Evolutionary conservation across 2,797 vertebrate genomes (phyloP), one percentile per base, ranked within the genome.

Genomic region (Coregonus ussuriensis): DNA sequence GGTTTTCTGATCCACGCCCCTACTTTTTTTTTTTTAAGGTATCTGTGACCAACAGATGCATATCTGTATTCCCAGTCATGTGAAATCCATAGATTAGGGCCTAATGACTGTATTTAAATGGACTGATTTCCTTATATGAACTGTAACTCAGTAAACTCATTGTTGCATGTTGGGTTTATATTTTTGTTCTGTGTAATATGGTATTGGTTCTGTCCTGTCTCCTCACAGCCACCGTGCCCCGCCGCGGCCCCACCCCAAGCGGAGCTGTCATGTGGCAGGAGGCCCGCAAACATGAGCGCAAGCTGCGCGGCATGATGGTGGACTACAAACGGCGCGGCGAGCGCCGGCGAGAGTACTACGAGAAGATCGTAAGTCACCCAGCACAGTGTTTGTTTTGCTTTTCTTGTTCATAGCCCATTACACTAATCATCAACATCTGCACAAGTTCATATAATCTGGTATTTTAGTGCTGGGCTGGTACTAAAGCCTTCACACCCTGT

Each of bases 261-360:
- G 93, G 94, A 75, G 93, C 94, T 88, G 95, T 95, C 81, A 98
- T 98, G 97, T 98, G 97, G 97, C 97, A 98, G 89, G 97, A 98
- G 92, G 97, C 97, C 85, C 95, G 97, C 87, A 98, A 98, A 78
- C 97, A 98, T 81, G 97, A 98, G 94, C 97, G 97, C 79, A 98
- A 98, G 92, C 95, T 98, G 75, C 96, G 97, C 21, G 97, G 97
- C 81, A 98, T 98, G 97, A 98, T 98, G 97, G 97, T 98, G 4
- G 97, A 98, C 83, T 98, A 98, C 90, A 98, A 98, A 78, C 97
- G 97, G 78, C 93, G 97, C 29, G 97, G 96, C 0, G 97, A 98
- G 78, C 94, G 97, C 4, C 93, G 97, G 52, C 84, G 97, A 4
- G 97, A 98, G 78, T 98, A 98, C 92, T 98, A 98, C 7, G 97